Conservation (phyloP, 2,888 invertebrate species). For the Drosophila nr. fundita region DNA sequence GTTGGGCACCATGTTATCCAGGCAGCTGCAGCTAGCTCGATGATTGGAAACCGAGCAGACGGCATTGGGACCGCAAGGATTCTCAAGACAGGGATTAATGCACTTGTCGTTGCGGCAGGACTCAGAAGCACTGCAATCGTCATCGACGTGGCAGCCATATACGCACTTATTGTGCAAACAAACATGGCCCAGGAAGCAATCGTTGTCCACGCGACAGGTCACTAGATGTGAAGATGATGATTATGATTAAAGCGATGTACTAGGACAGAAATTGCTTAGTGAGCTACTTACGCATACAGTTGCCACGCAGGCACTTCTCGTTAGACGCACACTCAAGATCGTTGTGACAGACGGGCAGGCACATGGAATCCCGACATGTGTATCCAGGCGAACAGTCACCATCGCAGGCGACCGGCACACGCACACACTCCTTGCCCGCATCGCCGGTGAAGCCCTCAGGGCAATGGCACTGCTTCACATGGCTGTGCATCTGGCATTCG, state of each 20-base stretch:
- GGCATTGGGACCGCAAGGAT: conserved; percentile 94
- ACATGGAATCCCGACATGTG: conserved; percentile 92
- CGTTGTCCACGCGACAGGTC: conserved; percentile 95
- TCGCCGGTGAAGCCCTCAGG: conserved; percentile 94
- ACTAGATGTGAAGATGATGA: conserved; percentile 84
- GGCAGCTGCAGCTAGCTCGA: conserved; percentile 92
- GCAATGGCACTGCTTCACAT: conserved; percentile 92
- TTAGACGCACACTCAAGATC: conserved; percentile 95
- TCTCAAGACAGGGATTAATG: conserved; percentile 90
- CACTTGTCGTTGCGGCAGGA: conserved; percentile 93
- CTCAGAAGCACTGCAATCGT: conserved; percentile 94
- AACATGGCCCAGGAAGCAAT: conserved; percentile 96
- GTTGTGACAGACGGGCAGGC: conserved; percentile 90
- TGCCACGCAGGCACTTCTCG: conserved; percentile 93
- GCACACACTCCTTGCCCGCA: conserved; percentile 92
- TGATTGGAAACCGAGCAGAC: conserved; percentile 92
- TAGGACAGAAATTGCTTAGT: not conserved
- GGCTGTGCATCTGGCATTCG: conserved; percentile 89
- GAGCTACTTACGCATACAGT: conserved; percentile 90
- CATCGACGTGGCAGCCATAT: conserved; percentile 93
- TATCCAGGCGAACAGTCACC: conserved; percentile 90
- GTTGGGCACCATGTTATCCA: conserved; percentile 92
- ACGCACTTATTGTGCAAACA: conserved; percentile 94
- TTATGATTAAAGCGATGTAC: not conserved
- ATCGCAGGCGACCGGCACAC: conserved; percentile 92